Percentiles rank a stretch among this genome's conserved stretches.
These are phyloP conservation scores for Bovichtus diacanthus DNA, from an alignment of 2,797 vertebrate species.

Conservation along the genomic window DNA sequence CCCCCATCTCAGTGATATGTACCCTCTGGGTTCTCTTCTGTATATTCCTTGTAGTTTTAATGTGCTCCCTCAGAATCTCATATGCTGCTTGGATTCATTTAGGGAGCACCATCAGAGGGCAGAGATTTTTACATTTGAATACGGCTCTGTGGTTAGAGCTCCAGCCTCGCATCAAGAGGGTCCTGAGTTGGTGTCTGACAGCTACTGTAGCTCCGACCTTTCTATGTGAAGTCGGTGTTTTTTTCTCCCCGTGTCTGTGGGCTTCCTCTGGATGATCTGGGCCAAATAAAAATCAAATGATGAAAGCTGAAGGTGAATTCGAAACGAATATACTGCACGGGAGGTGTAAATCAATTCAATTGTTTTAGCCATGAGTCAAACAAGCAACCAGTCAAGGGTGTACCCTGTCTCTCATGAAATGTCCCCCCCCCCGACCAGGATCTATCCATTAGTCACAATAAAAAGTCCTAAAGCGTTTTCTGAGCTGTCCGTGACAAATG, in stretches of 20 bases:
- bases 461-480: not conserved
- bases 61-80: constrained; percentile 49
- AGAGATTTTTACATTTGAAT: constrained; percentile 22
- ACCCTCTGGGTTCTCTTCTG: constrained; percentile 62
- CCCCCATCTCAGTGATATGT: constrained; percentile 47
- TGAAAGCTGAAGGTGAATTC: not conserved
- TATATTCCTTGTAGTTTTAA: constrained; percentile 64
- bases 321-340: not conserved
- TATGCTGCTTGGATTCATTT: constrained; percentile 49
- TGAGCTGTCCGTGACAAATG: not conserved
- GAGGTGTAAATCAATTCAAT: not conserved
- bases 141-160: constrained; percentile 10
- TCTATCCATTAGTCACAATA: not conserved
- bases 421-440: constrained; percentile 8
- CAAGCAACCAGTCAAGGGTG: not conserved
- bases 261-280: not conserved
- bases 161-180: not conserved
- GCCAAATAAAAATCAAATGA: not conserved
- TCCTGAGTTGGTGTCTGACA: not conserved
- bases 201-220: not conserved
- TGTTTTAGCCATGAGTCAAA: not conserved
- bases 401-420: not conserved
- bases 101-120: constrained; percentile 2
- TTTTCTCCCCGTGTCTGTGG: not conserved
- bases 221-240: not conserved